Evolutionary conservation across 2,113 vertebrate genomes (phyloP), one percentile per base, ranked within the genome.

Genomic region (Thamnophis sirtalis): DNA sequence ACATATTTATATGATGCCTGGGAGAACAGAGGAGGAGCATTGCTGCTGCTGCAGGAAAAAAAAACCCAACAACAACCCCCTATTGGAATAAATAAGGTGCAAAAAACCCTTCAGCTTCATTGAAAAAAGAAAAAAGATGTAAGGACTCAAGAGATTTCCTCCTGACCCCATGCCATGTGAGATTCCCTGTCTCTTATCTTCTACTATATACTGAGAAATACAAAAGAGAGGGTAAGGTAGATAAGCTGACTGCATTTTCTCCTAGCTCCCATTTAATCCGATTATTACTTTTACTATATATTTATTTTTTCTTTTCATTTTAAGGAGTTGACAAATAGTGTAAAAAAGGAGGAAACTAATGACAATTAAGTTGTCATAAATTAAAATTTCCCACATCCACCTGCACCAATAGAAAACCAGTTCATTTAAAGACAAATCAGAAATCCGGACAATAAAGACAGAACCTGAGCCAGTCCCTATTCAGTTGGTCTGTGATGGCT

Each of bases 1-100:
- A 94, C 91, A 93, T 92, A 94, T 92, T 96, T 95, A 91, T 91
- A 96, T 95, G 86, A 93, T 95, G 86, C 89, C 92, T 90, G 91
- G 5, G 91, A 96, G 96, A 95, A 50, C 94, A 89, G 9, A 80
- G 2, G 48, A 89, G 24, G 94, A 94, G 13, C 90, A 2, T 3
- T 11, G 3, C 55, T 4, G 0, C 68, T 26, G 58, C 28, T 5
- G 28, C 11, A 1, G 28, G 10, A n/a, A n/a, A n/a, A 9, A 88
- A 94, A 56, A 90, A 84, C n/a, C n/a, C 43, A 43, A 43, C 43
- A 43, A 3, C 43, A 93, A 93, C 95, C n/a, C 11, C 49, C 50
- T 86, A 43, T 24, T 26, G 33, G 50, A 91, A 87, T 73, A 87
- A 73, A 87, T 87, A 68, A 85, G 84, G 89, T 28, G 33, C 38